These are phyloP conservation scores for Protonibea diacanthus DNA, from an alignment of 2,797 vertebrate species.

Conservation along the genomic window DNA sequence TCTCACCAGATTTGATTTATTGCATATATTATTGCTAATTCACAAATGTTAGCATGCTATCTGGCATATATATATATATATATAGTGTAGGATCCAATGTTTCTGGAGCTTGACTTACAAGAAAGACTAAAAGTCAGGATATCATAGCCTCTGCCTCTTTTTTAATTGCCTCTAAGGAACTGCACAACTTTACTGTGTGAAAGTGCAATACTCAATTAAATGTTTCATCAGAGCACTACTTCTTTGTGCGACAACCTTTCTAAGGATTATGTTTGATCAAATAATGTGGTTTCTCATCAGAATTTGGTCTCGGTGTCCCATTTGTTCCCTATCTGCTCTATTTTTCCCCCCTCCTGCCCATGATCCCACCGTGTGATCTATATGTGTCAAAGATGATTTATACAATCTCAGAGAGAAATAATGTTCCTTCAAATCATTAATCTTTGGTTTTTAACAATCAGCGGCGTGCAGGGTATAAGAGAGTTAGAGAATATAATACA, in stretches of 20 bases:
- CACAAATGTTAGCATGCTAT: too few relatives aligned
- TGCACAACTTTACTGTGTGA: not conserved
- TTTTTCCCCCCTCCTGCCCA: conserved; percentile 10
- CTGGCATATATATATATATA: too few relatives aligned
- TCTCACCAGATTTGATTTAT: not conserved
- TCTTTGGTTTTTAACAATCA: conserved; percentile 68
- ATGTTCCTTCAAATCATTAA: conserved; percentile 68
- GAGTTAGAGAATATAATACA: conserved; percentile 65
- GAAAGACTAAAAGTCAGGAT: not conserved
- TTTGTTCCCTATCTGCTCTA: conserved; percentile 22
- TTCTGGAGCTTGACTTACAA: not conserved
- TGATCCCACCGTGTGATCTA: conserved; percentile 60
- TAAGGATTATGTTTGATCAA: conserved; percentile 24
- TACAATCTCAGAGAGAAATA: conserved; percentile 59
- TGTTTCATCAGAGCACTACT: conserved; percentile 20
- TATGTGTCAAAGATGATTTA: conserved; percentile 72
- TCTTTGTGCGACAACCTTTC: conserved; percentile 6
- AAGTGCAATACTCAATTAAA: not conserved
- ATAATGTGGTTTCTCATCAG: conserved; percentile 38
- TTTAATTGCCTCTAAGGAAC: not conserved
- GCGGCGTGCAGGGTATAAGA: conserved; percentile 51
- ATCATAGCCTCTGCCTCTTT: not conserved
- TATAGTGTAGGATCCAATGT: not conserved
- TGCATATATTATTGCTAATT: too few relatives aligned
- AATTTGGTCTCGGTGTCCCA: conserved; percentile 38